These are phyloP conservation scores for Zoanthus gigantus DNA, from an alignment of 92 coral and sea anemone genomes.

Conservation along the genomic window DNA sequence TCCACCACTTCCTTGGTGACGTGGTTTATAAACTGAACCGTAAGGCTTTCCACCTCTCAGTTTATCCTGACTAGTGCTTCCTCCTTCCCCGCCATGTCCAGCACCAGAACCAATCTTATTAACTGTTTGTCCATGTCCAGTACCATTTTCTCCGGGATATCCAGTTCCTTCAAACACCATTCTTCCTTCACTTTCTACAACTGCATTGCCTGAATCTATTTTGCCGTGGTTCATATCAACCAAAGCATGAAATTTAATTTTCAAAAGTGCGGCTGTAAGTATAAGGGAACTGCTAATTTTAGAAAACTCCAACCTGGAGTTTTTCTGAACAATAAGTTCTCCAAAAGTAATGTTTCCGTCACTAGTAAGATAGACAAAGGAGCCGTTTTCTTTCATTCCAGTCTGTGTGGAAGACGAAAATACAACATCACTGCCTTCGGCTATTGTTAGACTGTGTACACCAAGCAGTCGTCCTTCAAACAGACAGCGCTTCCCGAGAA, in stretches of 20 bases:
- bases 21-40: constrained; percentile 70
- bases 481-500: constrained; percentile 68
- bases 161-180: constrained; percentile 76
- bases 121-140: constrained; percentile 67
- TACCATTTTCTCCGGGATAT: constrained; percentile 54
- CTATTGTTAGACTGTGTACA: constrained; percentile 62
- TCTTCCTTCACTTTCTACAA: constrained; percentile 69
- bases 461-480: constrained; percentile 74
- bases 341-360: constrained; percentile 75
- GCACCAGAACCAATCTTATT: constrained; percentile 65
- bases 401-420: constrained; percentile 74
- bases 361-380: constrained; percentile 61
- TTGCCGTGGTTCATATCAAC: constrained; percentile 72
- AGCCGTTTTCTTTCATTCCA: constrained; percentile 72
- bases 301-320: constrained; percentile 65
- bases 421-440: constrained; percentile 59
- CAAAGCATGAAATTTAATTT: constrained; percentile 61
- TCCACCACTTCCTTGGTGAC: constrained; percentile 73
- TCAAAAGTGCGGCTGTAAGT: constrained; percentile 63
- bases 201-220: constrained; percentile 75
- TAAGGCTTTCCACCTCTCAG: constrained; percentile 57
- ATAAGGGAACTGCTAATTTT: constrained; percentile 64
- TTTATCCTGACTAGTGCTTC: constrained; percentile 16
- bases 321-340: constrained; percentile 67
- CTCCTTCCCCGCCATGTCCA: constrained; percentile 82